These are phyloP conservation scores for Trematomus loennbergii DNA, from an alignment of 2,113 vertebrate genomes.

Conservation along the genomic window DNA sequence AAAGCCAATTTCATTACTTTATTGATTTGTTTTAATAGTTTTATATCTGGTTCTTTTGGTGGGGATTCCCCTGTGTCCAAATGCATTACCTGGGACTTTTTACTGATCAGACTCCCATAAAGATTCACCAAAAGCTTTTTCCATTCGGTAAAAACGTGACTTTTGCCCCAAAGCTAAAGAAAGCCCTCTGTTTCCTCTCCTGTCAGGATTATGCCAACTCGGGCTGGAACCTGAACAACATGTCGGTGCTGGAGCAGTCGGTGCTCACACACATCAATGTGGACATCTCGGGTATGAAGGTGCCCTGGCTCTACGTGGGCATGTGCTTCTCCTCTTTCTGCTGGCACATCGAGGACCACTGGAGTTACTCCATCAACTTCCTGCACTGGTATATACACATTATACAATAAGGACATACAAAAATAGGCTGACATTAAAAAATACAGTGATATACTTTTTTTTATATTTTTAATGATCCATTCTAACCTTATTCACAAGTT, in stretches of 20 bases:
- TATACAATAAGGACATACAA: neutral
- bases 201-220: constrained; percentile 94
- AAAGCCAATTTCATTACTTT: neutral
- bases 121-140: neutral
- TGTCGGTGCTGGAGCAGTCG: constrained; percentile 98
- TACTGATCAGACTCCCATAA: neutral
- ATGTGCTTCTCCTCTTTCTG: constrained; percentile 99
- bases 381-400: constrained; percentile 99
- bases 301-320: constrained; percentile 98
- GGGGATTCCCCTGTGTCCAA: neutral
- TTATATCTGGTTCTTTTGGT: neutral
- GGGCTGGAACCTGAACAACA: constrained; percentile 99
- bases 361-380: constrained; percentile 99
- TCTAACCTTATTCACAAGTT: neutral
- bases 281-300: constrained; percentile 99
- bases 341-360: constrained; percentile 99
- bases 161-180: neutral
- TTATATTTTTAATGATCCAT: too few species aligned
- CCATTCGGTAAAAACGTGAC: neutral
- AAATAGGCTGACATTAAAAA: too few species aligned
- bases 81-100: neutral
- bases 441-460: too few species aligned
- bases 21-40: too few species aligned
- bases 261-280: constrained; percentile 97
- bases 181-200: neutral